Evolutionary conservation across 1,140 invertebrate genomes (phyloP), one percentile per base, ranked within the genome.

Genomic region (Aphis craccivora): DNA sequence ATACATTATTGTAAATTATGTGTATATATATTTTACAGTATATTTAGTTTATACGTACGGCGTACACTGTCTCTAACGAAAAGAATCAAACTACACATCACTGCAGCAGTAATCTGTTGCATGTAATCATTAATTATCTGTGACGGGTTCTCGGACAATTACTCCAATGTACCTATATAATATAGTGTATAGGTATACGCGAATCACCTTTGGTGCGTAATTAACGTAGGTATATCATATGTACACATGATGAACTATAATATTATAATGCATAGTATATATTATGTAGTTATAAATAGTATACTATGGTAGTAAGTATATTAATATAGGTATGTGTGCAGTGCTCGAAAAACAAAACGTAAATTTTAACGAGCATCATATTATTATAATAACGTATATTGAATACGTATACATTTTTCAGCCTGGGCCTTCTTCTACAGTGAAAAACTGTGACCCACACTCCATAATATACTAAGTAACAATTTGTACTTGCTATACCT

Each of bases 61-160:
- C 20, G 60, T 18, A n/a, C 60, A n/a, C 60, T n/a, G 60, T 76
- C 30, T 76, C 60, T n/a, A 22, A 76, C 60, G 60, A 76, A n/a
- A 76, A 76, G 60, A 76, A 76, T 76, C 60, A 76, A 76, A 76
- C 60, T 67, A 67, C 60, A 67, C 60, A 76, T n/a, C 60, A n/a
- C 60, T n/a, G 60, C 14, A 76, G 30, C 14, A 76, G 18, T n/a
- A 76, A 76, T 76, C 60, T n/a, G 60, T 76, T 76, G n/a, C 35
- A 90, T 43, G 53, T 67, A 67, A 90, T 90, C 89, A 90, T 53
- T 51, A 51, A 53, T 90, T 60, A 90, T 55, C 89, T 60, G 89
- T 90, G 89, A 90, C 89, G 89, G 89, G 53, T 90, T 67, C 51
- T 90, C 35, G 89, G 53, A 67, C 89, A 37, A 90, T 90, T 60